Conservation (phyloP, 2,888 invertebrate species). For the Polymixis lichenea region DNA sequence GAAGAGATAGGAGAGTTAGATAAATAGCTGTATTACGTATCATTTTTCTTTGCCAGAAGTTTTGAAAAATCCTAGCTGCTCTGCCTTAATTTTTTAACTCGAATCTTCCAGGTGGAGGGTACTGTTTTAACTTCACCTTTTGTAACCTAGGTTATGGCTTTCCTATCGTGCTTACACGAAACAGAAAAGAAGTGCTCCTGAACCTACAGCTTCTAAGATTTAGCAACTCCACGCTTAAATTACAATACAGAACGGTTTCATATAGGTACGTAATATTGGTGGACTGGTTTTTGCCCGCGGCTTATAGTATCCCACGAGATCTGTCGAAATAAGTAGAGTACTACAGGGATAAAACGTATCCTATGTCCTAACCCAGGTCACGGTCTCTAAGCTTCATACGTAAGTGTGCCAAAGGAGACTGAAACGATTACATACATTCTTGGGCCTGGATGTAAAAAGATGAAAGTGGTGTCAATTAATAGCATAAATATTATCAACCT, state of each 20-base stretch:
- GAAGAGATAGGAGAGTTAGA: not conserved
- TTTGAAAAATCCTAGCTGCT: not conserved
- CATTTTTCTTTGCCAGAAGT: not conserved
- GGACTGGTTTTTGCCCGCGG: no score
- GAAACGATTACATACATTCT: no score
- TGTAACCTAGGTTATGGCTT: not conserved
- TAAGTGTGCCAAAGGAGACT: no score
- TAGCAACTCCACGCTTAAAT: no score
- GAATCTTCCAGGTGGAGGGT: not conserved
- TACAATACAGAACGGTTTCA: not conserved
- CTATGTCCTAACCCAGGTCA: no score
- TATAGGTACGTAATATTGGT: not conserved
- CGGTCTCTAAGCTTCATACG: no score
- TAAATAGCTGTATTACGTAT: not conserved
- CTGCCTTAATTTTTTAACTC: not conserved
- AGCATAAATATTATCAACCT: no score
- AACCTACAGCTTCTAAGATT: not conserved
- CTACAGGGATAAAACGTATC: no score
- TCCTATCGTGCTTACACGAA: not conserved
- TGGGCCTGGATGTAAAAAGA: no score
- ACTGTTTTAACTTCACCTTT: not conserved
- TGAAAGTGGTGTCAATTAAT: no score
- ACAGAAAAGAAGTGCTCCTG: not conserved
- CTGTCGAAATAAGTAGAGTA: no score
- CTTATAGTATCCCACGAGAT: no score